Conservation (phyloP, 1,140 invertebrate genomes). For the Elymnias hypermnestra region DNA sequence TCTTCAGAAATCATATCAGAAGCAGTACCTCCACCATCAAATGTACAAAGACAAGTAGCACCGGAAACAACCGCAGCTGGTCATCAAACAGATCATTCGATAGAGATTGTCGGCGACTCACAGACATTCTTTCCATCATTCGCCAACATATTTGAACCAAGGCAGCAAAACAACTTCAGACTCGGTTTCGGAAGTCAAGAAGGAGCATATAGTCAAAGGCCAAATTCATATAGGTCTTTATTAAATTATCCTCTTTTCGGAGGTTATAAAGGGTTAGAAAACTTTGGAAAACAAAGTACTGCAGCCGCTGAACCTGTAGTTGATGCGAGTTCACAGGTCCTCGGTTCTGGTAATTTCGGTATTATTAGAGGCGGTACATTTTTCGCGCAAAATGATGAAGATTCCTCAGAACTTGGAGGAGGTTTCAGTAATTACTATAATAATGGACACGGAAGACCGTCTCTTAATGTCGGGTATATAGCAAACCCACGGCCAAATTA, state of each 20-base stretch:
- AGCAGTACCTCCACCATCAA: conserved; percentile 46
- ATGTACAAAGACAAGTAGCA: conserved; percentile 24
- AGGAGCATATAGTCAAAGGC: conserved; percentile 70
- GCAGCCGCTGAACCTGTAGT: conserved; percentile 59
- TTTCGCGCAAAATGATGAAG: conserved; percentile 79
- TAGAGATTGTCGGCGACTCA: conserved; percentile 62
- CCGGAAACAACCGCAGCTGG: conserved; percentile 34
- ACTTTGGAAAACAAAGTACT: conserved; percentile 52
- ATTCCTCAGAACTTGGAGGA: conserved; percentile 48
- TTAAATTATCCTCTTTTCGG: conserved; percentile 69
- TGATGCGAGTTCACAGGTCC: conserved; percentile 69
- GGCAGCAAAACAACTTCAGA: conserved; percentile 58
- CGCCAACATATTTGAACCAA: conserved; percentile 67
- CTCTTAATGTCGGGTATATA: conserved; percentile 75
- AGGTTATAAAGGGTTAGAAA: conserved; percentile 55
- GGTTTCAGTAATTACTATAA: conserved; percentile 80
- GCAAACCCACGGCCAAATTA: conserved; percentile 77
- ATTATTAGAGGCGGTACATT: conserved; percentile 92
- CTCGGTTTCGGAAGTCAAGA: conserved; percentile 64
- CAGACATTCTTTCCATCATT: conserved; percentile 72
- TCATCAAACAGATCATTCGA: conserved; percentile 55
- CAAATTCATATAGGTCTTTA: conserved; percentile 65
- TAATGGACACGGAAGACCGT: conserved; percentile 81
- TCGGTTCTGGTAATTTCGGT: conserved; percentile 93
- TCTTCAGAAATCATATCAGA: conserved; percentile 67